Conservation (phyloP, 2,888 invertebrate species). For the Pristionchus japonicus region DNA sequence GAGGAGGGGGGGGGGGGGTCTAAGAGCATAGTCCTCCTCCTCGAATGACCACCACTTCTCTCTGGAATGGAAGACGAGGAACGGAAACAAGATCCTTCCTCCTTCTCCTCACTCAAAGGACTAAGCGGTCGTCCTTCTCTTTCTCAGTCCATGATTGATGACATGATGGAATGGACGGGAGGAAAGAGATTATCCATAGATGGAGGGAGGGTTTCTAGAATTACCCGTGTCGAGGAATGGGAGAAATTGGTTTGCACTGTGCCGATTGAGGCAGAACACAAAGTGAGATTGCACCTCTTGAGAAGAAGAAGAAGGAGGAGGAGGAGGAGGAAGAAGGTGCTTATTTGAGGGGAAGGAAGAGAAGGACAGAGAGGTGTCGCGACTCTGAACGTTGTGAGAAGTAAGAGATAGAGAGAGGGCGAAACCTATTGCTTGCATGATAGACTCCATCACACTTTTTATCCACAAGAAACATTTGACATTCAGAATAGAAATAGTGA, state of each 20-base stretch:
- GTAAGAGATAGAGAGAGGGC: background rate
- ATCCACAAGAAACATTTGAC: background rate
- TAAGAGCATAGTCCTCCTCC: background rate
- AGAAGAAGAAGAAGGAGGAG: background rate
- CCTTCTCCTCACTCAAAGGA: no score
- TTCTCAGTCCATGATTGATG: background rate
- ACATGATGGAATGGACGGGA: background rate
- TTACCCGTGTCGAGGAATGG: background rate
- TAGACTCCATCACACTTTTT: background rate
- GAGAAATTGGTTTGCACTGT: background rate
- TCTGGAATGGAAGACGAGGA: background rate
- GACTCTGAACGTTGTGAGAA: background rate
- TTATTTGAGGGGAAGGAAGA: background rate
- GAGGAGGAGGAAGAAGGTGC: background rate
- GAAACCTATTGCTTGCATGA: constrained; percentile 11
- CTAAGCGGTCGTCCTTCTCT: constrained; percentile 8
- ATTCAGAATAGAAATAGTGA: background rate
- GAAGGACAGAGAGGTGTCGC: background rate
- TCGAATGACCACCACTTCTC: background rate
- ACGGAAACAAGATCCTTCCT: constrained; percentile 8
- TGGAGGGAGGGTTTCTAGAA: background rate
- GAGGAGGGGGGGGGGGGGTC: background rate
- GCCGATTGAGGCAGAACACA: background rate
- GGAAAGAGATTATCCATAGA: constrained; percentile 16
- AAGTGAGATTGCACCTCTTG: constrained; percentile 12